Evolutionary conservation across 1,140 invertebrate genomes (phyloP).

Genomic region (Linepithema humile): DNA sequence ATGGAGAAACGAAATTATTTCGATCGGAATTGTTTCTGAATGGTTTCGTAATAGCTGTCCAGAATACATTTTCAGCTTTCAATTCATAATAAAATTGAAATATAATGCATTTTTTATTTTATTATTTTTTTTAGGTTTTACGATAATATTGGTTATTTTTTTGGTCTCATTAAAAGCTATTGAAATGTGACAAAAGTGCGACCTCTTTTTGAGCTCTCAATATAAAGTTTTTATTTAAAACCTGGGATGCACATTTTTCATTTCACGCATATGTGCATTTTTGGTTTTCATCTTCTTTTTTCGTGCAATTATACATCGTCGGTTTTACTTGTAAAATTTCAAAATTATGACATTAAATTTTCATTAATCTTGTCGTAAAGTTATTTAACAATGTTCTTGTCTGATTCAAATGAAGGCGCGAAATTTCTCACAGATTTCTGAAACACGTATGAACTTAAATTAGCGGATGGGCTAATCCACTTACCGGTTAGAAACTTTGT

Average conservation of each 20-base stretch:
- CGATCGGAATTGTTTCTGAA: too few relatives aligned
- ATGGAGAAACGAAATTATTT: too few relatives aligned
- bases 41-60: too few relatives aligned
- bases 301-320: not conserved
- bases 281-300: not conserved
- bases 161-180: not conserved
- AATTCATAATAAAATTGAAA: not conserved
- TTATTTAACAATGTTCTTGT: not conserved
- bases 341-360: not conserved
- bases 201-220: not conserved
- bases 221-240: not conserved
- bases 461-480: slow-evolving; percentile 44
- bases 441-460: slow-evolving; percentile 56
- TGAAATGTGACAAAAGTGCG: not conserved
- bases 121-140: not conserved
- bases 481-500: slow-evolving; percentile 50
- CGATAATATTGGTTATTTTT: not conserved
- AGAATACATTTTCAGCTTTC: too few relatives aligned
- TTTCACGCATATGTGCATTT: not conserved
- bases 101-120: not conserved
- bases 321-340: not conserved
- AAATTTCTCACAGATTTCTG: slow-evolving; percentile 41
- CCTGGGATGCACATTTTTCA: not conserved
- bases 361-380: not conserved
- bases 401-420: not conserved